Evolutionary conservation across 1,140 invertebrate species (phyloP).

Genomic region (Leptopilina boulardi): DNA sequence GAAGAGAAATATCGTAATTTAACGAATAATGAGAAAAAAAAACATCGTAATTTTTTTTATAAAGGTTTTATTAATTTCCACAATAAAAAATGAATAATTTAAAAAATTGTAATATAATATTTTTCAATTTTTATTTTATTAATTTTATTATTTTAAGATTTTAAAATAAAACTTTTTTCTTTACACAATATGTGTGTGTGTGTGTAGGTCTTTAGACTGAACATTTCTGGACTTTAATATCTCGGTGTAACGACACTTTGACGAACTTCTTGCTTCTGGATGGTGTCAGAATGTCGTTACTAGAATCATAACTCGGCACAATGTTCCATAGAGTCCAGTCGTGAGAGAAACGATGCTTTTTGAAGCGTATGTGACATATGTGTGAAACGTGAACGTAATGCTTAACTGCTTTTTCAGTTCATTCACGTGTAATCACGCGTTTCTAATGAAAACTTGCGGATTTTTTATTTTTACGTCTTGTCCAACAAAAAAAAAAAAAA

Average conservation of each 20-base stretch:
- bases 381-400: slow-evolving; percentile 24
- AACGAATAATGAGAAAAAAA: no score
- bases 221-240: slow-evolving; percentile 21
- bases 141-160: no score
- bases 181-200: no score
- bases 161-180: no score
- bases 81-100: no score
- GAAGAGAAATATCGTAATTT: no score
- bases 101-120: no score
- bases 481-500: neutral
- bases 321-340: slow-evolving; percentile 19
- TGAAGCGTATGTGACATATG: slow-evolving; percentile 25
- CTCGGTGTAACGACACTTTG: slow-evolving; percentile 50
- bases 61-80: no score
- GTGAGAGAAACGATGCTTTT: neutral
- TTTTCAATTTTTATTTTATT: no score
- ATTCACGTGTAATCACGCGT: slow-evolving; percentile 14
- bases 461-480: neutral
- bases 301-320: neutral
- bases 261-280: slow-evolving; percentile 39
- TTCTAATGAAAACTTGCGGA: neutral
- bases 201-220: neutral
- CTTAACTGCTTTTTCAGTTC: slow-evolving; percentile 9
- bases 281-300: slow-evolving; percentile 9
- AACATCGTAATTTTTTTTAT: no score